Evolutionary conservation across 2,113 vertebrate genomes (phyloP).

Genomic region (Scartelaos histophorus): DNA sequence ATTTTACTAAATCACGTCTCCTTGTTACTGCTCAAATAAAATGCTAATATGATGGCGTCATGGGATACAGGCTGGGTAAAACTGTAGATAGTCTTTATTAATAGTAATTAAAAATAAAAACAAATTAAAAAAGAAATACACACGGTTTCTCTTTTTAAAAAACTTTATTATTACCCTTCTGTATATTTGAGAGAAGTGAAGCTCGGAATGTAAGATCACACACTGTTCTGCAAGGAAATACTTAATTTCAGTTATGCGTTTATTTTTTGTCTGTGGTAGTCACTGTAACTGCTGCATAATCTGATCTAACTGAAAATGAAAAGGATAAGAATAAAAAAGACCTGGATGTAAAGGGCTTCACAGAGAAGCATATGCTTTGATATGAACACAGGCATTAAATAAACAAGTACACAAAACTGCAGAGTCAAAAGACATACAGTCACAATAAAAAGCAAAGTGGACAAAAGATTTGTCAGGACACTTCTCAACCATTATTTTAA

Average conservation of each 20-base stretch:
- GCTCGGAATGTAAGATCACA: not conserved
- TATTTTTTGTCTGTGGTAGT: not conserved
- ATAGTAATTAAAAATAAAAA: no score
- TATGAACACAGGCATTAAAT: constrained; percentile 60
- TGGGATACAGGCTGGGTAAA: no score
- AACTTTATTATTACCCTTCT: not conserved
- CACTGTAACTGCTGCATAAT: not conserved
- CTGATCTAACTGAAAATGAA: not conserved
- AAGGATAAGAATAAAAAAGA: not conserved
- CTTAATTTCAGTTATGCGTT: not conserved
- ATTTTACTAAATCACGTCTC: no score
- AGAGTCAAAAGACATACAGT: constrained; percentile 45
- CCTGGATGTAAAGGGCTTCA: constrained; percentile 9
- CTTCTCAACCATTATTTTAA: constrained; percentile 17
- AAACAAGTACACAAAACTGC: constrained; percentile 44
- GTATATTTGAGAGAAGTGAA: not conserved
- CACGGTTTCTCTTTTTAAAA: not conserved
- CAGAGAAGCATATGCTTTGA: constrained; percentile 47
- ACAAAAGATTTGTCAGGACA: constrained; percentile 37
- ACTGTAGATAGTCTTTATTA: no score
- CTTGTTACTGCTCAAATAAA: no score
- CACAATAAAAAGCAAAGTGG: constrained; percentile 47
- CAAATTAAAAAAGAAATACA: constrained; percentile 5
- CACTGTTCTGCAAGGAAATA: not conserved
- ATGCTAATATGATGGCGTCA: no score